These are phyloP conservation scores for Oryctolagus cuniculus DNA, from an alignment of 2,113 vertebrate species.

Conservation along the genomic window DNA sequence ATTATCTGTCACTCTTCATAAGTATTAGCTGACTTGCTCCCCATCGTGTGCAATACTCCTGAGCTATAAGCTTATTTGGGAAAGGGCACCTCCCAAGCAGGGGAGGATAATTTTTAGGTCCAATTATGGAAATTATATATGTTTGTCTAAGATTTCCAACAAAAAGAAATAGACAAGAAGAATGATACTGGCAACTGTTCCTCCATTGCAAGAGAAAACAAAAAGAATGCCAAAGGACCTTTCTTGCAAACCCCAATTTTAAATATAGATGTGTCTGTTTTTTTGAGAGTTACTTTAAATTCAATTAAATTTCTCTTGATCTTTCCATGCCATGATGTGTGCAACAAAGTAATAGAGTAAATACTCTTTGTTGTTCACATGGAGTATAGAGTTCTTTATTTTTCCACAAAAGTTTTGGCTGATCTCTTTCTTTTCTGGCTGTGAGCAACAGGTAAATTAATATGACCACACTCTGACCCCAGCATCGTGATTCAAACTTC, in stretches of 20 bases:
- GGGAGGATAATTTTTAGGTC: background rate
- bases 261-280: constrained; percentile 28
- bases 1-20: background rate
- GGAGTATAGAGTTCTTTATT: background rate
- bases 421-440: constrained; percentile 12
- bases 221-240: background rate
- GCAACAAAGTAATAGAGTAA: background rate
- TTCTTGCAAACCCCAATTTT: constrained; percentile 16
- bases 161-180: background rate
- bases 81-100: background rate
- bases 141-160: background rate
- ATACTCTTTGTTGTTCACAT: background rate
- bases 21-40: background rate
- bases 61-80: constrained; percentile 16
- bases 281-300: background rate
- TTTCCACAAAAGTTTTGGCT: constrained; percentile 18
- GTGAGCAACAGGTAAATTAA: constrained; percentile 39
- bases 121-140: constrained; percentile 6
- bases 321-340: background rate
- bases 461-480: background rate
- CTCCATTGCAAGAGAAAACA: background rate
- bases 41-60: background rate
- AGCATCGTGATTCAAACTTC: background rate
- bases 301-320: background rate
- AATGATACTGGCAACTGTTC: background rate